These are phyloP conservation scores for Hippocampus mohnikei DNA, from an alignment of 2,113 vertebrate species.

Conservation along the genomic window DNA sequence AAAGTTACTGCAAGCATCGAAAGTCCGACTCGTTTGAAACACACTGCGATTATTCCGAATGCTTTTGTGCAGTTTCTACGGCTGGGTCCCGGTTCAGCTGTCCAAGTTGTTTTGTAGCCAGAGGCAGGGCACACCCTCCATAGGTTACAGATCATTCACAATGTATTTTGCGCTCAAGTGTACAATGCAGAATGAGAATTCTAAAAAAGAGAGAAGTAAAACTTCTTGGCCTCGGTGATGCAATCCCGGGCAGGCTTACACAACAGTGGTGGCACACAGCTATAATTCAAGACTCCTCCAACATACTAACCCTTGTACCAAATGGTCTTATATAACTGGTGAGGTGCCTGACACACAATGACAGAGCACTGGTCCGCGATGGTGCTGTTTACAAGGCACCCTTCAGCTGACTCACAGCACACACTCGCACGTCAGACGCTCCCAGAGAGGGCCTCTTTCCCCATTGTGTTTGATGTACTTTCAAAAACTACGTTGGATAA, in stretches of 20 bases:
- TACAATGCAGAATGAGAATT: too few relatives aligned
- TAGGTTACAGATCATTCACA: background rate
- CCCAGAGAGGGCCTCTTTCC: constrained; percentile 20
- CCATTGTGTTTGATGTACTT: constrained; percentile 21
- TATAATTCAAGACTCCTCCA: constrained; percentile 42
- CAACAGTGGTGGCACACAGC: constrained; percentile 50
- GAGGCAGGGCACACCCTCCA: background rate
- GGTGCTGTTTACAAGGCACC: constrained; percentile 33
- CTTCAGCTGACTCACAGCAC: constrained; percentile 42
- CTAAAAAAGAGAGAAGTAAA: constrained; percentile 21
- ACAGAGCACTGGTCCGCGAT: constrained; percentile 35
- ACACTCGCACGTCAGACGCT: constrained; percentile 31
- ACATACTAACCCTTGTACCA: constrained; percentile 32
- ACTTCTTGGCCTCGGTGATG: constrained; percentile 52
- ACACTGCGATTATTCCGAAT: too few relatives aligned
- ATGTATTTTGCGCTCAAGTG: too few relatives aligned
- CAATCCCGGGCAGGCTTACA: constrained; percentile 58
- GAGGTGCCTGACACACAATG: constrained; percentile 14
- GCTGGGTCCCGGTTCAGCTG: background rate
- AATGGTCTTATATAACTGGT: constrained; percentile 50
- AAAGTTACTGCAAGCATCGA: background rate
- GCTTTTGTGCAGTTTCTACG: too few relatives aligned
- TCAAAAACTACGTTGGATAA: constrained; percentile 31
- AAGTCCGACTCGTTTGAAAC: background rate
- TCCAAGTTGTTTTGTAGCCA: background rate